Percentiles rank a stretch among this genome's conserved stretches.
Evolutionary conservation across 2,797 vertebrate genomes (phyloP).

Genomic region (Nothura maculosa): DNA sequence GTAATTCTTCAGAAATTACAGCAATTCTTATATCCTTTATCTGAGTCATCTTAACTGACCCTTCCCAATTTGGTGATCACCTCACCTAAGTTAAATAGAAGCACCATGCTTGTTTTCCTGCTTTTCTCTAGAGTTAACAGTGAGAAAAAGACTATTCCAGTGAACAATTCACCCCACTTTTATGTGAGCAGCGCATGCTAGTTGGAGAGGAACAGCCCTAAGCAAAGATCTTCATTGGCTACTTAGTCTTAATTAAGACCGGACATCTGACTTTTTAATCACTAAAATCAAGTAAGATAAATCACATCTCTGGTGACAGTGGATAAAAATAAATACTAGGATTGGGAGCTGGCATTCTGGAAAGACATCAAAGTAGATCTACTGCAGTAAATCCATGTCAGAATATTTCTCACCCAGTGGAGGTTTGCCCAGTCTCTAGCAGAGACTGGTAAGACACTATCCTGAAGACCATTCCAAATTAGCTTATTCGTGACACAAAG

Average conservation of each 20-base stretch:
- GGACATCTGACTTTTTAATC: background rate
- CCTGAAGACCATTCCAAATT: background rate
- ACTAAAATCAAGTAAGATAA: background rate
- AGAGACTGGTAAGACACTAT: fast-evolving
- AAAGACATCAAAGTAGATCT: background rate
- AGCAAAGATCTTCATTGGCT: background rate
- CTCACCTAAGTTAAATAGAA: background rate
- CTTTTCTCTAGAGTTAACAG: background rate
- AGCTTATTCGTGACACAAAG: background rate
- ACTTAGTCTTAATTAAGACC: background rate
- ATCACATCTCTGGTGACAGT: background rate
- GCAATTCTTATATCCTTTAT: background rate
- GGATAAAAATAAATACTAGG: background rate
- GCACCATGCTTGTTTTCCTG: background rate
- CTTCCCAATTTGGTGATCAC: background rate
- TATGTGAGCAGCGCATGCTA: fast-evolving
- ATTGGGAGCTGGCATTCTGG: background rate
- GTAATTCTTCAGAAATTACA: background rate
- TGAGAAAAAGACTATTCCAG: background rate
- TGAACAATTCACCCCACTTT: background rate
- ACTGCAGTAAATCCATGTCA: background rate
- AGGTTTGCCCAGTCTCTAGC: background rate
- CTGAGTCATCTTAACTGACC: background rate
- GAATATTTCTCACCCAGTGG: background rate
- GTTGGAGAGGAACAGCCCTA: background rate